Base-by-base conservation (phyloP, 2,113 vertebrate genomes). In the Narcine bancroftii region DNA sequence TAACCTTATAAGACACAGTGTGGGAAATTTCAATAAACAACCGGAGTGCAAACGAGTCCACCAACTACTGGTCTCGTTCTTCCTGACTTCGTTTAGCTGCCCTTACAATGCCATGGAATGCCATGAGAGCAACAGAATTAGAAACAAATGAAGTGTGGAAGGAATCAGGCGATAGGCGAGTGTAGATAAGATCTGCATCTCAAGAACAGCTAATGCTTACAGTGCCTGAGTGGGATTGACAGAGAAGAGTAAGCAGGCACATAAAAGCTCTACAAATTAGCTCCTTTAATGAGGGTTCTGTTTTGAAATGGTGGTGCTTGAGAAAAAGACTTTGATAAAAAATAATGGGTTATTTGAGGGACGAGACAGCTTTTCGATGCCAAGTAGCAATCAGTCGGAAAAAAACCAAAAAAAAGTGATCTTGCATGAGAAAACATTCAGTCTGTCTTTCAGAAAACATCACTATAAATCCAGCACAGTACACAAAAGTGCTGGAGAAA, bases 121-220 rank as follows among this genome's bases (percentile, higher is more conserved):
- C 4, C 65, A 2, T 66, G 17, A 42, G 60, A 56, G 60, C 50
- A 21, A 65, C 36, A 56, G 24, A 65, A 2, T 39, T 21, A 26
- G 85, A 89, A 65, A 65, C 19, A 39, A 24, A 65, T 89, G 85
- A 65, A 89, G 85, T 42, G 56, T 89, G 56, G 60, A 53, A 53
- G 79, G 33, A 65, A 65, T 65, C 21, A 0, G 83, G 83, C 56
- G 83, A 87, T 24, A 63, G 83, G 7, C 83, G 63, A 87, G 53
- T 60, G 56, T 36, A 87, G 83, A 87, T 87, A 63, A 60, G 33
- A 33, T n/a, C 17, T 2, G 56, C 42, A 36, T 42, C 85, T 89
- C 56, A 1, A 1, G 10, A 53, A 47, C 47, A 53, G 29, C 33
- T 53, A 83, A 33, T 53, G 47, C 33, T 26, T 3, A 53, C 10